These are phyloP conservation scores for Dryas iulia DNA, from an alignment of 1,140 invertebrate genomes.

Conservation along the genomic window DNA sequence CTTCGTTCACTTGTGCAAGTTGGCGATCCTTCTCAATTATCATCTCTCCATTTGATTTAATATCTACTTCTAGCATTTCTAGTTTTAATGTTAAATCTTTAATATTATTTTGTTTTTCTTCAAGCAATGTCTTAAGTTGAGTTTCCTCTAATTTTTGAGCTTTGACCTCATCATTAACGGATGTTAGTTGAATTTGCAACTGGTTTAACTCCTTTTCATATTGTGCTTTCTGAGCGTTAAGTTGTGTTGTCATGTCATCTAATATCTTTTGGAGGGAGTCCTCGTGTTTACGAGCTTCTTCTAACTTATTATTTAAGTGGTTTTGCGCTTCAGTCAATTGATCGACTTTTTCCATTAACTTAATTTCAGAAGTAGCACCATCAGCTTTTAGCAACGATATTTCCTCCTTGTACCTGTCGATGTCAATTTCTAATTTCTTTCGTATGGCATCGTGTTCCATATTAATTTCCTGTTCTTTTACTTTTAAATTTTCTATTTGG, in stretches of 20 bases:
- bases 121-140: slow-evolving; percentile 48
- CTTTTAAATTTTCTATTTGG: slow-evolving; percentile 66
- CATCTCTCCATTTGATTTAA: slow-evolving; percentile 74
- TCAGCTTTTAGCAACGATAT: slow-evolving; percentile 67
- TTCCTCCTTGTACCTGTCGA: slow-evolving; percentile 70
- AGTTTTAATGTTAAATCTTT: slow-evolving; percentile 73
- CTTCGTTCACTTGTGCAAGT: slow-evolving; percentile 75
- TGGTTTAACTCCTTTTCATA: slow-evolving; percentile 65
- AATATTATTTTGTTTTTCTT: slow-evolving; percentile 70
- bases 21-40: slow-evolving; percentile 77
- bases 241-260: slow-evolving; percentile 64
- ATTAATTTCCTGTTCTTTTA: slow-evolving; percentile 66
- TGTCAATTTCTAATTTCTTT: slow-evolving; percentile 68
- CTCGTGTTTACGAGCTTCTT: slow-evolving; percentile 74
- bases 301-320: slow-evolving; percentile 76
- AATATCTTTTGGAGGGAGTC: slow-evolving; percentile 72
- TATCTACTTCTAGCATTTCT: slow-evolving; percentile 74
- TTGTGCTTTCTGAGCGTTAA: slow-evolving; percentile 58
- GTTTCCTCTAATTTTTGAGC: slow-evolving; percentile 52
- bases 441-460: slow-evolving; percentile 56
- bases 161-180: slow-evolving; percentile 51
- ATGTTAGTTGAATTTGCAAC: slow-evolving; percentile 49
- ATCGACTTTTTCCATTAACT: slow-evolving; percentile 76
- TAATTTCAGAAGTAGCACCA: slow-evolving; percentile 71
- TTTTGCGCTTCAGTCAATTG: slow-evolving; percentile 75